Conservation (phyloP, 2,888 invertebrate genomes). For the Nomada lathburiana region DNA sequence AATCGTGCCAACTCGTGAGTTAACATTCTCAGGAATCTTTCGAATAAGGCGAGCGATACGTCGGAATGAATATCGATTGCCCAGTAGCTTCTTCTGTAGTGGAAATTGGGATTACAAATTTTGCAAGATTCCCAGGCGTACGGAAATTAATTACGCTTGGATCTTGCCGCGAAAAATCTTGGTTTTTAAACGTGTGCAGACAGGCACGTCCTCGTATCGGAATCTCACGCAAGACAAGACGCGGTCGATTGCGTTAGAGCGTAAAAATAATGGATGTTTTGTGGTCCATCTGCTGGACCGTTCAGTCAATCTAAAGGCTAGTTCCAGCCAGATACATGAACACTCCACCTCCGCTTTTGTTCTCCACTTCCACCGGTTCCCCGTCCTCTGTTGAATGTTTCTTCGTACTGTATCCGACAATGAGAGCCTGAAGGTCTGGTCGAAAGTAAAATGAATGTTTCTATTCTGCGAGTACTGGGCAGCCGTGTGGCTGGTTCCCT, state of each 20-base stretch:
- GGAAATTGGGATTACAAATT: no score
- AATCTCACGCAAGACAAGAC: conserved; percentile 43
- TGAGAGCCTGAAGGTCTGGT: conserved; percentile 49
- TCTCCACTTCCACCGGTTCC: conserved; percentile 18
- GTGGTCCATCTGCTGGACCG: conserved; percentile 33
- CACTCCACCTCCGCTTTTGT: conserved; percentile 42
- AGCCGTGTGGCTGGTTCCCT: no score
- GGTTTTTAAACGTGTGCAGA: not conserved
- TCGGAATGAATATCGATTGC: not conserved
- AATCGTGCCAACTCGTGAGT: no score
- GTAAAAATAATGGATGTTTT: conserved; percentile 62
- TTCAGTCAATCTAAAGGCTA: conserved; percentile 45
- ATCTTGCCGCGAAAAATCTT: not conserved
- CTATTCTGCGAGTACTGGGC: conserved; percentile 55
- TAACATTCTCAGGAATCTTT: no score
- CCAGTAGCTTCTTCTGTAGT: no score
- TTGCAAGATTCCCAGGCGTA: no score
- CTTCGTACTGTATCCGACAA: conserved; percentile 50
- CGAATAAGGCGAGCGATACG: not conserved
- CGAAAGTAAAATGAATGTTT: conserved; percentile 62
- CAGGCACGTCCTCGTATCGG: conserved; percentile 29
- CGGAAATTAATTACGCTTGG: conserved; percentile 1
- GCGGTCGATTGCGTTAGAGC: conserved; percentile 51
- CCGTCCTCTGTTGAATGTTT: not conserved
- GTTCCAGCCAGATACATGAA: conserved; percentile 33